Base-by-base conservation (phyloP, 2,888 invertebrate species). In the Dasysyrphus tricinctus region DNA sequence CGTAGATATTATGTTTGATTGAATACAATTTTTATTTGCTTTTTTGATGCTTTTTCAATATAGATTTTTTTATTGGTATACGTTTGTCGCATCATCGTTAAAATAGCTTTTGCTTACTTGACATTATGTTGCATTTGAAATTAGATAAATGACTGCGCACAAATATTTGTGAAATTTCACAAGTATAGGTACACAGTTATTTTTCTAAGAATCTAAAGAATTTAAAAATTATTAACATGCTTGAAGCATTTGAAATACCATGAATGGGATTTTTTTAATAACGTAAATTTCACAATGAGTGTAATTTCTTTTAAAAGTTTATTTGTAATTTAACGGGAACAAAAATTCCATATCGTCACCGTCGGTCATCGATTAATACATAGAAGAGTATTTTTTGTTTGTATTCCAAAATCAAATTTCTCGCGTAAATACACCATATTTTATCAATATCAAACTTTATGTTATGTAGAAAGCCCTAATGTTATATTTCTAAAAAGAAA, bases 111-210 rank as follows among this genome's bases (percentile, higher is more conserved):
- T 2, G 14, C 16, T 65, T 44, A 24, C 24, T 14, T 47, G 29
- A 44, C 9, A 49, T 14, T 47, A n/a, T 47, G 24, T 44, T 63
- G 44, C 8, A 61, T 29, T 59, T 69, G 6, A 49, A 39, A 19
- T 39, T 24, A 37, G 29, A 44, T 56, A 39, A 79, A 65, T 73
- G 56, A 51, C 14, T 39, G 5, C 5, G 44, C 24, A 54, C 24
- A 54, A 79, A 79, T 49, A 67, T 42, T 65, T 32, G 5, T 32
- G n/a, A 37, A 32, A 57, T 74, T 67, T 65, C 9, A 42, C 79
- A 70, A 16, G 37, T 49, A 49, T 49, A 57, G n/a, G n/a, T n/a
- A n/a, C n/a, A n/a, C n/a, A n/a, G 14, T 59, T 59, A 59, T 63
- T 29, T 6, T 9, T 32, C 6, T 32, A 29, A n/a, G 42, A 59